These are phyloP conservation scores for Equus quagga DNA, from an alignment of 2,113 vertebrate species.

Conservation along the genomic window DNA sequence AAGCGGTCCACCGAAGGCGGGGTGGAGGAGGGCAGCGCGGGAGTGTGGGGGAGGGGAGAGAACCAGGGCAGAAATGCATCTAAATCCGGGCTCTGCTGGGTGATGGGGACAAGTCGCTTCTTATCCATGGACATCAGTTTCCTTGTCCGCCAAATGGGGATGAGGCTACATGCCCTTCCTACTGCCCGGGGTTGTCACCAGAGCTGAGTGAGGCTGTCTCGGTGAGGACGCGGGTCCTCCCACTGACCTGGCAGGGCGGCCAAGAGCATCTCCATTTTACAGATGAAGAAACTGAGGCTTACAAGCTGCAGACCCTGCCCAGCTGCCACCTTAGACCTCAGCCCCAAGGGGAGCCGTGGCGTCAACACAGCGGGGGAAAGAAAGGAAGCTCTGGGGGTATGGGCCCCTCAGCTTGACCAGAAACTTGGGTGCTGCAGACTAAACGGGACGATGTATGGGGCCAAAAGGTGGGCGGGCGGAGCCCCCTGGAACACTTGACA, in stretches of 20 bases:
- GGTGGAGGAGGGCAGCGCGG: accelerated
- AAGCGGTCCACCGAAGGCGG: not conserved
- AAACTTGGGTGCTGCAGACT: not conserved
- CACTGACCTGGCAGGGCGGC: too few relatives aligned
- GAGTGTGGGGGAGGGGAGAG: accelerated
- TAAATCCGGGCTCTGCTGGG: not conserved
- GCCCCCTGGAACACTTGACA: not conserved
- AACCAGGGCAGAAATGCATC: not conserved
- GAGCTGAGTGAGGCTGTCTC: not conserved
- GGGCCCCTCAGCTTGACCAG: not conserved
- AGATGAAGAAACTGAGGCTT: not conserved
- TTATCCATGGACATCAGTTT: not conserved
- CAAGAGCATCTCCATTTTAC: not conserved
- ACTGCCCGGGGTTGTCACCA: not conserved
- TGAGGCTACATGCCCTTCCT: not conserved
- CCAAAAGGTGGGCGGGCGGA: accelerated
- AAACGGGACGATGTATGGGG: accelerated
- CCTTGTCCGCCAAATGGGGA: not conserved
- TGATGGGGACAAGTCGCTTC: not conserved
- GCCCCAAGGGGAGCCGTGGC: not conserved
- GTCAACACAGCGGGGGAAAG: not conserved
- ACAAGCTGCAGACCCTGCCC: not conserved
- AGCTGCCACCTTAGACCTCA: not conserved
- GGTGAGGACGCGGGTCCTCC: accelerated
- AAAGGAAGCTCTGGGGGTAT: not conserved